Evolutionary conservation across 1,140 invertebrate genomes (phyloP).

Genomic region (Halictus rubicundus): DNA sequence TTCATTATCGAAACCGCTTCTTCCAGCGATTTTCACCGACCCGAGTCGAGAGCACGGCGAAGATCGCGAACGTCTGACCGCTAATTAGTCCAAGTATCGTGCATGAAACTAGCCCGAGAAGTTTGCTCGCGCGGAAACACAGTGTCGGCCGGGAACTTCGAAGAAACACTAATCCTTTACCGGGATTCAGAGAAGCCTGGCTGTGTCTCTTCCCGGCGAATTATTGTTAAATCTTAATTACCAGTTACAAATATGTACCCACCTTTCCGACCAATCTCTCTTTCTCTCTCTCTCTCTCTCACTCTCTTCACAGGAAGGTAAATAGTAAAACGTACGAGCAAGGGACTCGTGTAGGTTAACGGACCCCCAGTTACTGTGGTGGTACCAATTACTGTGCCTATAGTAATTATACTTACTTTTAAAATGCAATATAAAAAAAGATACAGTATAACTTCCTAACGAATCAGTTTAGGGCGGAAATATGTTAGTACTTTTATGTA

Average conservation of each 20-base stretch:
- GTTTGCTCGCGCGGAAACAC: slow-evolving; percentile 17
- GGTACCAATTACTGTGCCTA: too few species aligned
- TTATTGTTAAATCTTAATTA: background rate
- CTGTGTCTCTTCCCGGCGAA: background rate
- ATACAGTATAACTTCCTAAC: too few species aligned
- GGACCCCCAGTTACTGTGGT: too few species aligned
- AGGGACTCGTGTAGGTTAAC: too few species aligned
- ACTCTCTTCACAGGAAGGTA: too few species aligned
- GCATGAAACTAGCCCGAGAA: background rate
- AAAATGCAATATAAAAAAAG: too few species aligned
- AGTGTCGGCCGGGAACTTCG: slow-evolving; percentile 8
- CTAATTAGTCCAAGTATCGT: slow-evolving; percentile 27
- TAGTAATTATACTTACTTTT: too few species aligned
- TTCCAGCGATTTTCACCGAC: background rate
- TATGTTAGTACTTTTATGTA: too few species aligned
- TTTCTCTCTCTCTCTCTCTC: too few species aligned
- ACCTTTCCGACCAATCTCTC: too few species aligned
- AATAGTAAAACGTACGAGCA: too few species aligned
- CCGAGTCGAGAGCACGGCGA: background rate
- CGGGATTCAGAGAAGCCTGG: slow-evolving; percentile 12
- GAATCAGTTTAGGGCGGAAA: too few species aligned
- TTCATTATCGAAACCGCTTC: background rate
- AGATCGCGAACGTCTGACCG: slow-evolving; percentile 20
- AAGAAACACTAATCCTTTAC: slow-evolving; percentile 14
- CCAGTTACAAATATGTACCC: background rate